A percentile compares a stretch with the other conserved stretches of the same genome.
phyloP scores from a whole-genome alignment of 1,140 invertebrate genomes.

The Platyscapa corneri region DNA sequence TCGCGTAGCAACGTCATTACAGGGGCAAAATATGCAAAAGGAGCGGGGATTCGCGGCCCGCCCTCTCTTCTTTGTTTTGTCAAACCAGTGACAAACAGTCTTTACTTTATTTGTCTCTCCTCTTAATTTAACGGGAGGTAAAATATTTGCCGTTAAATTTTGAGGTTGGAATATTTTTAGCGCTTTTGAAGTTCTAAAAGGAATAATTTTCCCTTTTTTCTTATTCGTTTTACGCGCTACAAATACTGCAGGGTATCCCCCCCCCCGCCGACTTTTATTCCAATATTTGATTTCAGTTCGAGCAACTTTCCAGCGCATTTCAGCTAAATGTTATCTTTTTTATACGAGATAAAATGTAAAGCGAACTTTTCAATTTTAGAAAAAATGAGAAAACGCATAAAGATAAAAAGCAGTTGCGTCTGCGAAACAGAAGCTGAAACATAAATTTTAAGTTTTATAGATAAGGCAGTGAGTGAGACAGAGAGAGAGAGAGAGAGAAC shows the following conservation, averaged over 20 bases:
- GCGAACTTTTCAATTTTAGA: neutral
- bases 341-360: neutral
- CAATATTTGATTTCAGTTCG: neutral
- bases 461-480: neutral
- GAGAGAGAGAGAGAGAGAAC: neutral
- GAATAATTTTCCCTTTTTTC: neutral
- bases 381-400: neutral
- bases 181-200: neutral
- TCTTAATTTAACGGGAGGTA: no score
- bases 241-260: neutral
- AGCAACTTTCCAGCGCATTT: neutral
- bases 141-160: neutral
- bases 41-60: no score
- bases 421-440: slow-evolving; percentile 11
- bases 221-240: neutral
- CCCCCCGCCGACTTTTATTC: neutral
- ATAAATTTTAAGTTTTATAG: neutral
- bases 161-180: neutral
- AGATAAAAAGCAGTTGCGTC: slow-evolving; percentile 1
- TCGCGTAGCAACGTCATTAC: neutral
- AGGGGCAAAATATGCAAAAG: no score
- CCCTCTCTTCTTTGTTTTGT: no score
- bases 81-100: no score
- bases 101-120: neutral
- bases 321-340: neutral